Evolutionary conservation across 2,888 invertebrate species (phyloP).

Genomic region (Argynnis bischoffii): DNA sequence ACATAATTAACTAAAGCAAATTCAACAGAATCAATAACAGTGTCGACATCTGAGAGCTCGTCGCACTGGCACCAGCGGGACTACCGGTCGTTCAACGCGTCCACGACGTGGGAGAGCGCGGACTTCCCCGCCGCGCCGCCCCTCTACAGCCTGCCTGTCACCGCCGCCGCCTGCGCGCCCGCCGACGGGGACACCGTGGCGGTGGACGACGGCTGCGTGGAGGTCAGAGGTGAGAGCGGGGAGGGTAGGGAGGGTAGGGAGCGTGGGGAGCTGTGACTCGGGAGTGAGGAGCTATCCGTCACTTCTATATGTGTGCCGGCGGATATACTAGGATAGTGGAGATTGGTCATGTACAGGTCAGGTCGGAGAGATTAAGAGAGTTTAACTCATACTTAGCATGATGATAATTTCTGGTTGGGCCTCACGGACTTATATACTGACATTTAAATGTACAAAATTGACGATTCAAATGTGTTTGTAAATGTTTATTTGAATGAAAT

Average conservation of each 20-base stretch:
- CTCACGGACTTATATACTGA: no score
- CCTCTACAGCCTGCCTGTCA: conserved; percentile 96
- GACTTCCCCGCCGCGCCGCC: conserved; percentile 93
- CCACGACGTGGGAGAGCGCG: conserved; percentile 92
- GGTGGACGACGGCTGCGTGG: conserved; percentile 80
- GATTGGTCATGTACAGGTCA: not conserved
- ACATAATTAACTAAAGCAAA: no score
- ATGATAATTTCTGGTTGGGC: no score
- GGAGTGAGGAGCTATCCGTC: no score
- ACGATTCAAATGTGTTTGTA: no score
- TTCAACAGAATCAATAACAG: conserved; percentile 84
- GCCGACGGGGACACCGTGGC: conserved; percentile 75
- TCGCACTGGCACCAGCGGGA: conserved; percentile 99
- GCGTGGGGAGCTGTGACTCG: not conserved
- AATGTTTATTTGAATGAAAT: no score
- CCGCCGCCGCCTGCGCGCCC: conserved; percentile 95
- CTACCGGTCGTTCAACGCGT: conserved; percentile 95
- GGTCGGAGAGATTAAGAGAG: no score
- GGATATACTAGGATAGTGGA: no score
- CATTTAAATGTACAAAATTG: no score
- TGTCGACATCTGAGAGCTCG: conserved; percentile 91
- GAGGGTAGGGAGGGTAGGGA: no score
- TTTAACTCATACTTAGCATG: no score
- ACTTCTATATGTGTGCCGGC: no score
- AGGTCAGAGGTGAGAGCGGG: conserved; percentile 81